Conservation (phyloP, 2,797 vertebrate species). For the Phataginus tricuspis region DNA sequence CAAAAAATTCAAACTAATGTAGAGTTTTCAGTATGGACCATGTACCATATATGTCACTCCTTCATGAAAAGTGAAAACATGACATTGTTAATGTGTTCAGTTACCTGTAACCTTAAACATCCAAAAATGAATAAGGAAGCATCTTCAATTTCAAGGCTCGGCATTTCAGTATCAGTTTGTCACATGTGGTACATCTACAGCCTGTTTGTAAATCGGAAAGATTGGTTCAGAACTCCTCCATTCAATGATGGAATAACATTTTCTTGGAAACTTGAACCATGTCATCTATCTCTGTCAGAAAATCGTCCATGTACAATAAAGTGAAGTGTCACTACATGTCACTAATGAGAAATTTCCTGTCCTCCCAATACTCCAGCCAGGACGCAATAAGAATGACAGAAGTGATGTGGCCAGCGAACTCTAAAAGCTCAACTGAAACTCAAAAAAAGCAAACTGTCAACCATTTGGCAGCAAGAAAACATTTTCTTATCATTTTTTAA, state of each 20-base stretch:
- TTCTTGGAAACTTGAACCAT: slow-evolving; percentile 84
- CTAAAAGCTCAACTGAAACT: slow-evolving; percentile 42
- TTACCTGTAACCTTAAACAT: slow-evolving; percentile 16
- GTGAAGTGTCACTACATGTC: slow-evolving; percentile 83
- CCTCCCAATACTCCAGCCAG: slow-evolving; percentile 69
- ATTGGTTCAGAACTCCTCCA: slow-evolving; percentile 79
- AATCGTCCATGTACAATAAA: slow-evolving; percentile 83
- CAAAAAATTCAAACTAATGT: background rate
- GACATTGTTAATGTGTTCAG: background rate
- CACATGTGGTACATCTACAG: slow-evolving; percentile 72
- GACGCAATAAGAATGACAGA: slow-evolving; percentile 69
- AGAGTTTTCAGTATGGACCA: background rate
- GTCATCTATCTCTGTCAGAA: slow-evolving; percentile 87
- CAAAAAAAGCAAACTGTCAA: slow-evolving; percentile 54
- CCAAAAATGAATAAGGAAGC: slow-evolving; percentile 39
- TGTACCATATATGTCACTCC: background rate
- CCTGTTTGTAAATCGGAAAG: slow-evolving; percentile 76
- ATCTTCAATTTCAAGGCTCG: slow-evolving; percentile 23
- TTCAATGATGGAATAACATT: slow-evolving; percentile 84
- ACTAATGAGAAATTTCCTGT: slow-evolving; percentile 82
- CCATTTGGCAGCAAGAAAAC: slow-evolving; percentile 29
- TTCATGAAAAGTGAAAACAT: slow-evolving; percentile 63
- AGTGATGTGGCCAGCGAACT: slow-evolving; percentile 66
- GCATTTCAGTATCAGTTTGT: slow-evolving; percentile 64
- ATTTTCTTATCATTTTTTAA: slow-evolving; percentile 25